Evolutionary conservation across 2,888 invertebrate genomes (phyloP), one percentile per base, ranked within the genome.

Genomic region (Sarcophaga rosellei): DNA sequence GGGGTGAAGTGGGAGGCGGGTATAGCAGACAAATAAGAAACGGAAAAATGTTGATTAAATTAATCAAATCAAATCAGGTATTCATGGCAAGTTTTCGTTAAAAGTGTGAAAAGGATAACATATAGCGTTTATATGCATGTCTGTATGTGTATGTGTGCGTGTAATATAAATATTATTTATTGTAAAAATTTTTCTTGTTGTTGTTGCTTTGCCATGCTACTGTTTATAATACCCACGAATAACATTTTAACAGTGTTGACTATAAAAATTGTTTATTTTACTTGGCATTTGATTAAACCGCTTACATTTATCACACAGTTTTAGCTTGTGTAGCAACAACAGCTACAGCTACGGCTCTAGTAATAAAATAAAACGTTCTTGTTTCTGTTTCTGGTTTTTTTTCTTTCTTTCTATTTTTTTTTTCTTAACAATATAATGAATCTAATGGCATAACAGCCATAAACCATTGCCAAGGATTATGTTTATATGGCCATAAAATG

Each of bases 21-120:
- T 68, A 35, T 65, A 63, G 69, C 25, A 69, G 53, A 81, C 70
- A 69, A 75, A 84, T 70, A 84, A 70, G 70, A 84, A 79, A 75
- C 62, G 82, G 80, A 80, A 86, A 86, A 86, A 80, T 81, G 70
- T 84, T 86, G 77, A 86, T 84, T 84, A 86, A 83, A 86, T 86
- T 86, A 86, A 86, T 86, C 86, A 86, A 86, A 86, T 86, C 83
- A 81, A 86, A 86, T 86, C 84, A 81, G 84, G 86, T 86, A 83
- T 86, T 87, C 84, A 85, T 66, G 76, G 76, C 79, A 73, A 82
- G 84, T 82, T 81, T 79, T 76, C 82, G 35, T 35, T 35, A 10
- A 35, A 35, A 35, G 35, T 10, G 35, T 35, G 35, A 10, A 35
- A 35, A 35, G 35, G 35, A 35, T 59, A 59, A 59, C 15, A 8